These are phyloP conservation scores for Sardina pilchardus DNA, from an alignment of 2,113 vertebrate genomes.

Conservation along the genomic window DNA sequence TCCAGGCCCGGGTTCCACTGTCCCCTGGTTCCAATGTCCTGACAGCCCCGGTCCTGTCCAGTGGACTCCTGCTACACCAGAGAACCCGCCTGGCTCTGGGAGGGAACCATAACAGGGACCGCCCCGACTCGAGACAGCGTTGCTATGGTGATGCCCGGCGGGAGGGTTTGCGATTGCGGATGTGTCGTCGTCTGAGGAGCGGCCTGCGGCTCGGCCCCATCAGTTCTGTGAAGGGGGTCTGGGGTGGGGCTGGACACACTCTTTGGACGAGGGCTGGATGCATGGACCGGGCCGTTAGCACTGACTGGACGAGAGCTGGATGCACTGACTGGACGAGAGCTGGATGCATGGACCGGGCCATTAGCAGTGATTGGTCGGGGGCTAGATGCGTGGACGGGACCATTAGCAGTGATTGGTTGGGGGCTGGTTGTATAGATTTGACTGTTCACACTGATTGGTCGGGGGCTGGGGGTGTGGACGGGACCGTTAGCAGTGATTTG, in stretches of 20 bases:
- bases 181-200: constrained; percentile 26
- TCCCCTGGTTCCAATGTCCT: neutral
- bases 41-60: neutral
- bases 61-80: constrained; percentile 75
- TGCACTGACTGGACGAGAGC: neutral
- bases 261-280: neutral
- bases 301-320: neutral
- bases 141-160: constrained; percentile 62
- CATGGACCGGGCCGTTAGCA: neutral
- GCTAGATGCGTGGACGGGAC: neutral
- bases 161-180: constrained; percentile 37
- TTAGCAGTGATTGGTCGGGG: neutral
- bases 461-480: neutral
- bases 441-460: neutral
- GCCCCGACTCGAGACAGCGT: constrained; percentile 75
- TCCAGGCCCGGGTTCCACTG: neutral
- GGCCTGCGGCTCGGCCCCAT: constrained; percentile 72
- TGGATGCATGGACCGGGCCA: neutral
- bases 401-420: neutral
- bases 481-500: neutral
- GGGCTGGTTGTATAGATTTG: neutral
- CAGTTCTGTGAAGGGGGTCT: constrained; percentile 62
- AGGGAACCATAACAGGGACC: constrained; percentile 80
- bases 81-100: constrained; percentile 83
- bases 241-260: neutral